Evolutionary conservation across 2,888 invertebrate species (phyloP).

Genomic region (Eupithecia pulchellata): DNA sequence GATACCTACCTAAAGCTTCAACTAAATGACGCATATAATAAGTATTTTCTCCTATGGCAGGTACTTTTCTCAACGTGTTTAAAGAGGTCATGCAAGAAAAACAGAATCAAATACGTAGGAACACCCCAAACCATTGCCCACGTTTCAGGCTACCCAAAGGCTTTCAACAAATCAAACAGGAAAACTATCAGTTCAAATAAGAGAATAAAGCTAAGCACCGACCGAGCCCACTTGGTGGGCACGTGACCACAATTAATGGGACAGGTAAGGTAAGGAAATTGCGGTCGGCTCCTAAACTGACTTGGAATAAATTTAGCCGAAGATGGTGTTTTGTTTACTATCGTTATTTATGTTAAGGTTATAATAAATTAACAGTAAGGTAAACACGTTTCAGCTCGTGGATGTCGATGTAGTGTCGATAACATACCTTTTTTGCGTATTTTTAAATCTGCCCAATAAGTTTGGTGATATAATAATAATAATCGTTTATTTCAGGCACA

Average conservation of each 20-base stretch:
- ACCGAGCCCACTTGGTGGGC: slow-evolving; percentile 55
- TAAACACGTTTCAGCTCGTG: no score
- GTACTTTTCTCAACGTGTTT: not conserved
- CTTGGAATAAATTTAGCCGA: slow-evolving; percentile 15
- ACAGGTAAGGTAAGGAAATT: slow-evolving; percentile 67
- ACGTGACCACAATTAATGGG: slow-evolving; percentile 78
- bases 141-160: slow-evolving; percentile 26
- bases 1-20: not conserved
- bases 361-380: not conserved
- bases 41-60: no score
- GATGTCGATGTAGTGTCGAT: no score
- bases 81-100: not conserved
- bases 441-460: no score
- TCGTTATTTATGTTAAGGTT: not conserved
- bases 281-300: slow-evolving; percentile 47
- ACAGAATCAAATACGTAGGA: not conserved
- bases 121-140: slow-evolving; percentile 3
- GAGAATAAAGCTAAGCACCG: slow-evolving; percentile 53
- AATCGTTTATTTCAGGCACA: no score
- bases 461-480: no score
- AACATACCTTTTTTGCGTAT: no score
- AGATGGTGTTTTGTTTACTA: slow-evolving; percentile 9
- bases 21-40: not conserved
- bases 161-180: slow-evolving; percentile 45
- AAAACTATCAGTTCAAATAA: slow-evolving; percentile 45